Conservation (phyloP, 2,113 vertebrate genomes). For the Amphilophus citrinellus region DNA sequence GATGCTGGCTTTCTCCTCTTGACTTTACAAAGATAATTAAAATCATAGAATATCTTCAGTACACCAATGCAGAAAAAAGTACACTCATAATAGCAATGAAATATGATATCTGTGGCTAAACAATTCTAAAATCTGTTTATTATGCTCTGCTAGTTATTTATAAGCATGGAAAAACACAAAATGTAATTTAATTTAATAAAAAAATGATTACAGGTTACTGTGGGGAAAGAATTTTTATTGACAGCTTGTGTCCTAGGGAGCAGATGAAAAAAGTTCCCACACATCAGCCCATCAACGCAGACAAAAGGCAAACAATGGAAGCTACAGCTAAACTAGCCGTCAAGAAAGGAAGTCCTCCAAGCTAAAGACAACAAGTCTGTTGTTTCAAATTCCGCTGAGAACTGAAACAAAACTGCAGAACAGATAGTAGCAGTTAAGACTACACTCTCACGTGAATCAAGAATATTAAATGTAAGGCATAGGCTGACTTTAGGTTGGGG, state of each 20-base stretch:
- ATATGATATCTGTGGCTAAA: background rate
- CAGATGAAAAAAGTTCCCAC: background rate
- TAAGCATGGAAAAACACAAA: background rate
- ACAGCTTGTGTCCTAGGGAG: background rate
- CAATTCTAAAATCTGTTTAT: background rate
- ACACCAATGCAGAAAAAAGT: background rate
- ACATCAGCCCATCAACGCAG: background rate
- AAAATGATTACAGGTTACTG: background rate
- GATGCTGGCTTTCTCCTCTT: background rate
- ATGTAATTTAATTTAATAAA: background rate
- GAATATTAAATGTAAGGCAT: background rate
- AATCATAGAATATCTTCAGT: background rate
- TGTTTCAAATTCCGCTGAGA: slow-evolving; percentile 31
- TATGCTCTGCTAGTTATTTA: background rate
- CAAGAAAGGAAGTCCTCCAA: slow-evolving; percentile 44
- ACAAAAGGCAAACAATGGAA: slow-evolving; percentile 28
- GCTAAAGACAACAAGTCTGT: slow-evolving; percentile 57
- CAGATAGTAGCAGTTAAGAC: background rate
- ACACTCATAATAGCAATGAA: background rate
- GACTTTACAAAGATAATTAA: background rate
- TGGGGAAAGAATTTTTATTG: background rate
- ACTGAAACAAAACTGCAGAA: slow-evolving; percentile 13
- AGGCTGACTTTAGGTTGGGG: background rate
- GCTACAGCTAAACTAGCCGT: slow-evolving; percentile 17
- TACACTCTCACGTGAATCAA: background rate